Evolutionary conservation across 2,888 invertebrate genomes (phyloP).

Genomic region (Eurytoma adleriae): DNA sequence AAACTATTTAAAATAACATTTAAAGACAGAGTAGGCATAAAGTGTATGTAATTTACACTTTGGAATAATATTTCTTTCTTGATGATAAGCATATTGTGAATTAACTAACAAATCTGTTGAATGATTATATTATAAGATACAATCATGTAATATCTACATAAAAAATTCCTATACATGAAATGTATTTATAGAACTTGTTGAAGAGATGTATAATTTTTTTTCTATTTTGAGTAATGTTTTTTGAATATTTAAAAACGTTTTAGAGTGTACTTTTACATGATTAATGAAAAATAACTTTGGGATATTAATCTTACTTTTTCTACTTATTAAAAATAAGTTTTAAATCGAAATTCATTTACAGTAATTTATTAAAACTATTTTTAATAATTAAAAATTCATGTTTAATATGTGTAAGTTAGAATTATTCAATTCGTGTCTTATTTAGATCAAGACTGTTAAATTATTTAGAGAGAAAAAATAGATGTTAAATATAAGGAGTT

Average conservation of each 20-base stretch:
- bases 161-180: constrained; percentile 1
- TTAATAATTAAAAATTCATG: constrained; percentile 9
- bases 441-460: constrained; percentile 26
- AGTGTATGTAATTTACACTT: constrained; percentile 19
- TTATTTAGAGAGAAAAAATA: constrained; percentile 35
- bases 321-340: constrained; percentile 22
- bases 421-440: constrained; percentile 30
- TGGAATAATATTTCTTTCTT: background rate
- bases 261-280: background rate
- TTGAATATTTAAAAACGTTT: constrained; percentile 8
- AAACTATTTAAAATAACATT: background rate
- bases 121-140: background rate
- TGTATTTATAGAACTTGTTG: background rate
- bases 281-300: constrained; percentile 23
- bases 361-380: constrained; percentile 13
- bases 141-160: background rate
- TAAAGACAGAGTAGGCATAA: background rate
- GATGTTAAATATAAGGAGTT: constrained; percentile 1
- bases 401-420: constrained; percentile 8
- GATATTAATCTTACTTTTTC: constrained; percentile 27
- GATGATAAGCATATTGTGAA: background rate
- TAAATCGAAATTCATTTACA: constrained; percentile 9
- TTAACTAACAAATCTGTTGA: background rate
- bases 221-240: background rate
- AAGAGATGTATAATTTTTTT: background rate